These are phyloP conservation scores for Tyto alba DNA, from an alignment of 2,113 vertebrate genomes.

Conservation along the genomic window DNA sequence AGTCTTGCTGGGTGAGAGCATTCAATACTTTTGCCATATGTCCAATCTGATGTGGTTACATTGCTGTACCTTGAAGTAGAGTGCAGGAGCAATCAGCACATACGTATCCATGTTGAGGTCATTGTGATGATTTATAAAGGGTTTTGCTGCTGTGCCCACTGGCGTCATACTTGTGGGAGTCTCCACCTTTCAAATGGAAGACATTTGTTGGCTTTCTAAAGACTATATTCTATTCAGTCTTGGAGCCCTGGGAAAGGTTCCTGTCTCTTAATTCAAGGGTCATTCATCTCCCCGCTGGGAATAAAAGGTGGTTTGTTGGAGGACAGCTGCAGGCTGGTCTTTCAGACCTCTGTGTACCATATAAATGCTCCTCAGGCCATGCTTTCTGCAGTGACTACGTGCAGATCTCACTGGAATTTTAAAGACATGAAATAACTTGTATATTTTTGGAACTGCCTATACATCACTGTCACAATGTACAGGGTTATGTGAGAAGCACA, in stretches of 20 bases:
- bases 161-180: constrained; percentile 71
- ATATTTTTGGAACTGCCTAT: not conserved
- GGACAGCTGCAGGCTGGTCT: not conserved
- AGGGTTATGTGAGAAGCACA: not conserved
- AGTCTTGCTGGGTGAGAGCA: not conserved
- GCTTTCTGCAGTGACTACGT: not conserved
- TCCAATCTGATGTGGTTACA: not conserved
- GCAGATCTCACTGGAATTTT: not conserved
- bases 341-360: not conserved
- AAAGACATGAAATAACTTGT: not conserved
- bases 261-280: not conserved
- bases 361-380: not conserved
- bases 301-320: not conserved
- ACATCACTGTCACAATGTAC: not conserved
- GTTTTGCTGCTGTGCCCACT: constrained; percentile 70
- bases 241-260: not conserved
- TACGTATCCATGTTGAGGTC: constrained; percentile 70
- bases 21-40: not conserved
- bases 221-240: not conserved
- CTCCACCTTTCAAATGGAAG: constrained; percentile 65
- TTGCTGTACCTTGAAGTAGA: constrained; percentile 68
- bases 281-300: not conserved
- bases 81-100: constrained; percentile 74
- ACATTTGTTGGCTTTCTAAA: not conserved
- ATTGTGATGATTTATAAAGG: constrained; percentile 71